phyloP scores from a whole-genome alignment of 2,888 invertebrate species.

The Dasysyrphus albostriatus region DNA sequence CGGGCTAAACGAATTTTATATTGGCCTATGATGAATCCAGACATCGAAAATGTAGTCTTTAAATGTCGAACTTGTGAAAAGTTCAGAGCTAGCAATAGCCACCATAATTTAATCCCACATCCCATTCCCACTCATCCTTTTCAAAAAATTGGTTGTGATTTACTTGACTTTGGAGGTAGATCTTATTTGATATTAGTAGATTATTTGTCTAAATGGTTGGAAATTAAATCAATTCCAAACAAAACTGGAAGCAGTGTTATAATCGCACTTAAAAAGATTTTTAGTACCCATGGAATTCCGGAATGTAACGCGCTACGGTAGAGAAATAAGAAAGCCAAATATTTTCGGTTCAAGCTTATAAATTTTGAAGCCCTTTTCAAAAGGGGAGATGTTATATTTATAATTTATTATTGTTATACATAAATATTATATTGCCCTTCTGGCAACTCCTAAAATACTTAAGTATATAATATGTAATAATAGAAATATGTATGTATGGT shows the following conservation, averaged over 20 bases:
- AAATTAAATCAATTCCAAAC: too few relatives aligned
- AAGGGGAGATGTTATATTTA: too few relatives aligned
- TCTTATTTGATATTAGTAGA: not conserved
- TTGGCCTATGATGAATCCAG: slow-evolving; percentile 32
- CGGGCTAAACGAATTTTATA: slow-evolving; percentile 11
- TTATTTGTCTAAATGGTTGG: slow-evolving; percentile 2
- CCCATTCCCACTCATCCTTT: not conserved
- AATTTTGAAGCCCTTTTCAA: too few relatives aligned
- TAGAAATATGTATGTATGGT: too few relatives aligned
- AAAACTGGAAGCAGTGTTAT: not conserved
- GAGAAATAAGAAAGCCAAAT: too few relatives aligned
- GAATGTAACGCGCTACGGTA: too few relatives aligned
- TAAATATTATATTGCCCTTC: too few relatives aligned
- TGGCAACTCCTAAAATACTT: too few relatives aligned
- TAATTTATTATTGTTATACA: too few relatives aligned
- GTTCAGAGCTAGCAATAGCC: slow-evolving; percentile 1
- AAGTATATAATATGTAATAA: too few relatives aligned
- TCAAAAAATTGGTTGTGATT: too few relatives aligned
- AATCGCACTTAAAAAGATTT: not conserved
- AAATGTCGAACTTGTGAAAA: slow-evolving; percentile 27
- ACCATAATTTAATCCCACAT: slow-evolving; percentile 1
- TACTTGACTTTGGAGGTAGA: not conserved
- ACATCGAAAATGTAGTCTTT: slow-evolving; percentile 19
- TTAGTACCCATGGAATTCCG: not conserved
- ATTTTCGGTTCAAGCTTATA: too few relatives aligned